Percentiles rank a stretch among this genome's conserved stretches.
phyloP scores from a whole-genome alignment of 2,888 invertebrate species.

The Ceramica pisi region DNA sequence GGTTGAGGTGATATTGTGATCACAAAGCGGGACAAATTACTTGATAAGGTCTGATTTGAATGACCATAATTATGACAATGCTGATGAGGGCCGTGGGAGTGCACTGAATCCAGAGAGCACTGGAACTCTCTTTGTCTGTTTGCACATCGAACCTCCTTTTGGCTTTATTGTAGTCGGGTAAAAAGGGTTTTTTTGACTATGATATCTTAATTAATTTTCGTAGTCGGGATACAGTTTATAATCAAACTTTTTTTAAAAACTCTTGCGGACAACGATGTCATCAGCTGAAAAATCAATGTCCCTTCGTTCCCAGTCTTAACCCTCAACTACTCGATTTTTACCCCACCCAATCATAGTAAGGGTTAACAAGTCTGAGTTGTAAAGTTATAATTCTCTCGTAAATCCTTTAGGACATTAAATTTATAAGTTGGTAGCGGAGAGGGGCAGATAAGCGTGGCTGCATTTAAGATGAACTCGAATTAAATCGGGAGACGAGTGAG shows the following conservation, averaged over 20 bases:
- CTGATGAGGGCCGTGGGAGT: too few species aligned
- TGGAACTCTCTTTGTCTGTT: background rate
- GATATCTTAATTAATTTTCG: too few species aligned
- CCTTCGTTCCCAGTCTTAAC: background rate
- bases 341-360: constrained; percentile 45
- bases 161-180: too few species aligned
- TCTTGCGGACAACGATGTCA: background rate
- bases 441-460: constrained; percentile 82
- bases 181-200: too few species aligned
- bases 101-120: too few species aligned
- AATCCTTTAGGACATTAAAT: constrained; percentile 86
- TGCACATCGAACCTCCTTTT: too few species aligned
- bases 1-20: too few species aligned
- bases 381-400: constrained; percentile 83
- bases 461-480: constrained; percentile 82
- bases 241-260: too few species aligned
- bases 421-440: constrained; percentile 81
- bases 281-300: background rate
- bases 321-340: background rate
- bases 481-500: constrained; percentile 61
- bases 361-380: constrained; percentile 73
- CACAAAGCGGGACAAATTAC: too few species aligned
- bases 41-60: too few species aligned
- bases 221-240: too few species aligned
- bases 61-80: too few species aligned